Evolutionary conservation across 2,797 vertebrate genomes (phyloP).

Genomic region (Arnoldichthys spilopterus): DNA sequence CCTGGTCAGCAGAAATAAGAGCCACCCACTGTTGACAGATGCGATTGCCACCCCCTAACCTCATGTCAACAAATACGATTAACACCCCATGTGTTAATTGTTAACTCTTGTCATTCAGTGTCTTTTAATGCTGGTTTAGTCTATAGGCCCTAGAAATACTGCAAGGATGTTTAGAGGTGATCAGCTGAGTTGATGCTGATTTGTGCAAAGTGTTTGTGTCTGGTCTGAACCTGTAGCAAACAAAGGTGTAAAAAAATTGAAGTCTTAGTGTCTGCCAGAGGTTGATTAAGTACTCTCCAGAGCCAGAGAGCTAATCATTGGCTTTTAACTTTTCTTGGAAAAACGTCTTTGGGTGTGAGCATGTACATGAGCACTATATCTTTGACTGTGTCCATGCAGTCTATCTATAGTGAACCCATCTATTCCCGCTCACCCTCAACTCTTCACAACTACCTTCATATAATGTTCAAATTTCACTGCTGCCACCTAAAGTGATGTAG

Average conservation of each 20-base stretch:
- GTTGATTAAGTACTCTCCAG: background rate
- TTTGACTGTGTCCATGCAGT: background rate
- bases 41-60: too few relatives aligned
- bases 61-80: too few relatives aligned
- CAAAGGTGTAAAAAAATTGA: background rate
- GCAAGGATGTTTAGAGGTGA: too few relatives aligned
- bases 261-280: background rate
- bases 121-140: too few relatives aligned
- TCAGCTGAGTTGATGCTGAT: too few relatives aligned
- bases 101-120: too few relatives aligned
- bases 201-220: background rate
- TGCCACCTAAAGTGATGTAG: slow-evolving; percentile 20
- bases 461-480: background rate
- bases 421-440: background rate
- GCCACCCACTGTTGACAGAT: too few relatives aligned
- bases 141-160: too few relatives aligned
- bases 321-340: background rate
- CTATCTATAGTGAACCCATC: background rate
- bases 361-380: background rate
- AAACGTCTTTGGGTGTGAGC: background rate
- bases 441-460: too few relatives aligned
- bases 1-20: too few relatives aligned
- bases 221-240: background rate
- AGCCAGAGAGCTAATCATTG: background rate
- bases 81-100: too few relatives aligned